phyloP scores from a whole-genome alignment of 2,797 vertebrate genomes.

The Pempheris klunzingeri region DNA sequence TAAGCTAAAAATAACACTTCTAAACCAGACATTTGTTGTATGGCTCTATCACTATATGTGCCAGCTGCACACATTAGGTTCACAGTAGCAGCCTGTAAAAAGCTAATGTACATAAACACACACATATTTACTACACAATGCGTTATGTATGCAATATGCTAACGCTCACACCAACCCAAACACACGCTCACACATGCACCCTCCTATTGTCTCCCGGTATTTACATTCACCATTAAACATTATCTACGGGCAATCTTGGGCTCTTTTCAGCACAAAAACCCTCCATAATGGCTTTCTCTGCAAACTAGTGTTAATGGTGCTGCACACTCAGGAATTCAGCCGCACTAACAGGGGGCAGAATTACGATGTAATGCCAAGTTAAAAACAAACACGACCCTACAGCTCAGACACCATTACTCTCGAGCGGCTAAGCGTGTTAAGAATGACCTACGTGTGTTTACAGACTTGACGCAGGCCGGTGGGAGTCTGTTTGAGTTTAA shows the following conservation, averaged over 20 bases:
- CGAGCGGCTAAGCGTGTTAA: constrained; percentile 59
- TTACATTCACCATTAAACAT: constrained; percentile 65
- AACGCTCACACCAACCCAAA: constrained; percentile 6
- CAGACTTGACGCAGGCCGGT: constrained; percentile 62
- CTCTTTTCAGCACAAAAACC: constrained; percentile 53
- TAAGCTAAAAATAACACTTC: not conserved
- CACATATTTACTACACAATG: not conserved
- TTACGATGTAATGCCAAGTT: constrained; percentile 63
- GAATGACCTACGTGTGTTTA: constrained; percentile 75
- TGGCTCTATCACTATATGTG: not conserved
- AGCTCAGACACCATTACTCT: constrained; percentile 65
- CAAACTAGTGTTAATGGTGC: constrained; percentile 59
- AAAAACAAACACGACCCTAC: constrained; percentile 75
- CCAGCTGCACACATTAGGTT: not conserved
- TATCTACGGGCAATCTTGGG: constrained; percentile 49
- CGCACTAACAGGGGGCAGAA: constrained; percentile 30
- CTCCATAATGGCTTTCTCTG: constrained; percentile 59
- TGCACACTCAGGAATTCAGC: constrained; percentile 59
- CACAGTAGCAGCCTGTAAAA: not conserved
- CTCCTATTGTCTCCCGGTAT: constrained; percentile 28
- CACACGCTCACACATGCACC: not conserved
- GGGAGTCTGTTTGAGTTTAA: constrained; percentile 79
- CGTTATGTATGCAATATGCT: not conserved
- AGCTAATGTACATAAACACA: not conserved
- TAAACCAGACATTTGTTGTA: not conserved